phyloP scores from a whole-genome alignment of 2,888 invertebrate species.

The Chloroclystis v-ata region DNA sequence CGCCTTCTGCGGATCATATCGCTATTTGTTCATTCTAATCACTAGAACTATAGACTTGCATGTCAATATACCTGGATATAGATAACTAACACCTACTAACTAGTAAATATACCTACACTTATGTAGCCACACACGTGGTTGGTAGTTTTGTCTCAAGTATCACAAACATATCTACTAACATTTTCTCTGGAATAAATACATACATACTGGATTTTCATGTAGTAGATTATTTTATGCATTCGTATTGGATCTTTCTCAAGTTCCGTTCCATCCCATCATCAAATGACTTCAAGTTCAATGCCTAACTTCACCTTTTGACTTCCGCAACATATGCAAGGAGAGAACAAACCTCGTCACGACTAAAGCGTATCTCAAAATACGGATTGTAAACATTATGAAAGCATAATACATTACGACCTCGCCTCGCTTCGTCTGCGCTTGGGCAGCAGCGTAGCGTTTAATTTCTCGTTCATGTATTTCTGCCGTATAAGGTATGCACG shows the following conservation, averaged over 20 bases:
- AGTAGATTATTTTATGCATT: too few relatives aligned
- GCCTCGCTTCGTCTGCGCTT: slow-evolving; percentile 42
- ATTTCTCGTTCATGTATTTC: slow-evolving; percentile 69
- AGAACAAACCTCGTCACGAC: slow-evolving; percentile 9
- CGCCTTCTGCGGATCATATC: slow-evolving; percentile 70
- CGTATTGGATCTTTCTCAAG: too few relatives aligned
- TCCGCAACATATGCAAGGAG: background rate
- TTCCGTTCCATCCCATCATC: too few relatives aligned
- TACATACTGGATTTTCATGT: too few relatives aligned
- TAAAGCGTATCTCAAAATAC: slow-evolving; percentile 18
- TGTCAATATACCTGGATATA: slow-evolving; percentile 15
- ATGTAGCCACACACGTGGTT: background rate
- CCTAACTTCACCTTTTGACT: background rate
- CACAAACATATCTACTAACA: too few relatives aligned
- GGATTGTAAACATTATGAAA: slow-evolving; percentile 54
- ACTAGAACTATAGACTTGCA: slow-evolving; percentile 31
- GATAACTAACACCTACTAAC: slow-evolving; percentile 1
- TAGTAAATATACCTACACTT: background rate
- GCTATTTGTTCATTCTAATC: slow-evolving; percentile 64
- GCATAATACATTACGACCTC: slow-evolving; percentile 56
- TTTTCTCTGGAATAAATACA: too few relatives aligned
- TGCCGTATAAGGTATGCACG: slow-evolving; percentile 68
- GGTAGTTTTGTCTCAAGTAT: background rate
- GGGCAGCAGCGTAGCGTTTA: slow-evolving; percentile 57
- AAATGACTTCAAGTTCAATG: too few relatives aligned